Evolutionary conservation across 2,888 invertebrate species (phyloP).

Genomic region (Lymantria monacha): DNA sequence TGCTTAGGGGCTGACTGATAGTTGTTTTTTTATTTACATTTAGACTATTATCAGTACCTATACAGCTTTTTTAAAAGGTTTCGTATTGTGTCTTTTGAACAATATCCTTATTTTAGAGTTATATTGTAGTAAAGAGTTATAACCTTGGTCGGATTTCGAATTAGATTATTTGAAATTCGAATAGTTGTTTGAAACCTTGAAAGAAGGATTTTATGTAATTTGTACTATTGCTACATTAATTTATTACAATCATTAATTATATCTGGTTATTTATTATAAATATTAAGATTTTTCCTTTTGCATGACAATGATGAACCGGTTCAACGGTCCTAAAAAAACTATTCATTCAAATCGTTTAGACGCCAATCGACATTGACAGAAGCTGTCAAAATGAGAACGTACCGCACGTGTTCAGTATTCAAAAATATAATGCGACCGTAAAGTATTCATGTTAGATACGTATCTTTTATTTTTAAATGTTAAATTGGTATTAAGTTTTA

Average conservation of each 20-base stretch:
- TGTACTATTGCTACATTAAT: no score
- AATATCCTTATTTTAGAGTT: no score
- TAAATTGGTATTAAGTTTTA: neutral
- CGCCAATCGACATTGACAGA: slow-evolving; percentile 55
- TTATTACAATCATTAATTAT: neutral
- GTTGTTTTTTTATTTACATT: slow-evolving; percentile 25
- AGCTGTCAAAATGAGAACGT: slow-evolving; percentile 63
- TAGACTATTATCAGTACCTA: slow-evolving; percentile 19
- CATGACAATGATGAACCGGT: neutral
- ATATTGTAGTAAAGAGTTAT: no score
- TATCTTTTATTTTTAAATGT: slow-evolving; percentile 19
- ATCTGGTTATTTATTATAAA: neutral
- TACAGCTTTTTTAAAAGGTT: slow-evolving; percentile 4
- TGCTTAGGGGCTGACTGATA: slow-evolving; percentile 31
- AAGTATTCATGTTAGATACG: slow-evolving; percentile 26
- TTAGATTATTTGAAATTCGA: no score
- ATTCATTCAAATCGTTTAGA: slow-evolving; percentile 15
- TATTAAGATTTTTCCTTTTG: neutral
- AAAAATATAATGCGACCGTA: slow-evolving; percentile 32
- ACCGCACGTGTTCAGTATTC: slow-evolving; percentile 47
- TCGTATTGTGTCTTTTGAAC: neutral
- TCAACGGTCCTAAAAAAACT: neutral
- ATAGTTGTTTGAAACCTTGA: no score
- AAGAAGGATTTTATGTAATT: no score
- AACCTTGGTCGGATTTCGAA: no score